A percentile compares a stretch with the other conserved stretches of the same genome.
phyloP scores from a whole-genome alignment of 2,797 vertebrate species.

The Chiroxiphia lanceolata region DNA sequence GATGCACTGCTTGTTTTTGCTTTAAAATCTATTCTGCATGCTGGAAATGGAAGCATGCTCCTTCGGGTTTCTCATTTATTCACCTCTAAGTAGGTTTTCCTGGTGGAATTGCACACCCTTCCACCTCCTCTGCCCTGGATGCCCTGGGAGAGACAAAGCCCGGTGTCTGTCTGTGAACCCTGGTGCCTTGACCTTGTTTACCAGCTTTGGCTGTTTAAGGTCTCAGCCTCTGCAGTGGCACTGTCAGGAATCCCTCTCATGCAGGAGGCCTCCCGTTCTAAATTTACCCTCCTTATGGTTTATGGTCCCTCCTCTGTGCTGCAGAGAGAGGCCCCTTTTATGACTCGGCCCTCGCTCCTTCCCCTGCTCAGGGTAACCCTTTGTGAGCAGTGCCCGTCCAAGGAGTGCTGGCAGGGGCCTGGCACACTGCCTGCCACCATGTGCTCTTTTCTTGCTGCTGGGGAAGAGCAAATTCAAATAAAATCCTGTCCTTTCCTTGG shows the following conservation, averaged over 20 bases:
- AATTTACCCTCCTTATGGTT: slow-evolving; percentile 57
- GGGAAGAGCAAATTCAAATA: neutral
- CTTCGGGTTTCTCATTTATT: neutral
- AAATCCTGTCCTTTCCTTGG: neutral
- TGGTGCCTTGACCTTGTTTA: slow-evolving; percentile 49
- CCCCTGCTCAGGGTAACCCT: neutral
- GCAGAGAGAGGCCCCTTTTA: slow-evolving; percentile 38
- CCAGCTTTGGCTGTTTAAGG: slow-evolving; percentile 38
- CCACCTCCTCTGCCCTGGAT: neutral
- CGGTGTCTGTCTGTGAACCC: neutral
- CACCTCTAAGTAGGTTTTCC: neutral
- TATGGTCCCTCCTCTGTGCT: slow-evolving; percentile 32
- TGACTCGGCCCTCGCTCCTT: neutral
- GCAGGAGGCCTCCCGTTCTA: slow-evolving; percentile 33
- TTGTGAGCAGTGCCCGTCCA: neutral
- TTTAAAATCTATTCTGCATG: neutral
- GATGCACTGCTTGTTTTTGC: neutral
- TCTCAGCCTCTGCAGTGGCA: slow-evolving; percentile 4
- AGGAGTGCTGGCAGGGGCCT: neutral
- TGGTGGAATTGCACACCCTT: neutral
- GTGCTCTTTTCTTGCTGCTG: neutral
- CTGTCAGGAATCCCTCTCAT: slow-evolving; percentile 52
- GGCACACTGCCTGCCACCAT: neutral
- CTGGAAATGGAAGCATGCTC: neutral
- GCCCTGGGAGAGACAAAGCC: neutral